phyloP scores from a whole-genome alignment of 2,113 vertebrate species.

The Chelonoidis abingdonii region DNA sequence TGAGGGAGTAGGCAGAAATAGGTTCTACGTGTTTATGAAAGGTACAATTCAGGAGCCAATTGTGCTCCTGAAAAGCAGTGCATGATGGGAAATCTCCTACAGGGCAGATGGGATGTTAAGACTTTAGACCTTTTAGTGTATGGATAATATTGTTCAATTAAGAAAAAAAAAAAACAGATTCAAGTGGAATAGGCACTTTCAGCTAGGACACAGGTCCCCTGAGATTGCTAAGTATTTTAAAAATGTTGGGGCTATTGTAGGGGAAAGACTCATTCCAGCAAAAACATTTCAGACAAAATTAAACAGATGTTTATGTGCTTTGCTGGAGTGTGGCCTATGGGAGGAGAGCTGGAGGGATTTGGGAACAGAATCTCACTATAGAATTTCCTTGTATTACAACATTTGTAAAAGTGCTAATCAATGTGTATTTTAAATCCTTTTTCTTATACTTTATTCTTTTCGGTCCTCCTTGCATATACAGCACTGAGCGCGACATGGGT shows the following conservation, averaged over 20 bases:
- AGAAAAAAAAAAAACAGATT: background rate
- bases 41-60: background rate
- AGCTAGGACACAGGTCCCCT: background rate
- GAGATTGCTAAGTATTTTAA: background rate
- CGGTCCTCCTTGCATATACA: accelerated
- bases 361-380: background rate
- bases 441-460: background rate
- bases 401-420: background rate
- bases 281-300: background rate
- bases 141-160: background rate
- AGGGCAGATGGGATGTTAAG: background rate
- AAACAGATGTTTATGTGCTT: background rate
- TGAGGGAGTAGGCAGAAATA: background rate
- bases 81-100: background rate
- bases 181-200: background rate
- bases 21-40: background rate
- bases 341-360: background rate
- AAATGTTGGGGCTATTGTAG: background rate
- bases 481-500: accelerated
- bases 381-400: background rate
- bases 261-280: background rate
- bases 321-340: background rate
- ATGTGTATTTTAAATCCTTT: background rate
- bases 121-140: background rate
- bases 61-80: background rate